These are phyloP conservation scores for Dendropsophus ebraccatus DNA, from an alignment of 2,113 vertebrate species.

Conservation along the genomic window DNA sequence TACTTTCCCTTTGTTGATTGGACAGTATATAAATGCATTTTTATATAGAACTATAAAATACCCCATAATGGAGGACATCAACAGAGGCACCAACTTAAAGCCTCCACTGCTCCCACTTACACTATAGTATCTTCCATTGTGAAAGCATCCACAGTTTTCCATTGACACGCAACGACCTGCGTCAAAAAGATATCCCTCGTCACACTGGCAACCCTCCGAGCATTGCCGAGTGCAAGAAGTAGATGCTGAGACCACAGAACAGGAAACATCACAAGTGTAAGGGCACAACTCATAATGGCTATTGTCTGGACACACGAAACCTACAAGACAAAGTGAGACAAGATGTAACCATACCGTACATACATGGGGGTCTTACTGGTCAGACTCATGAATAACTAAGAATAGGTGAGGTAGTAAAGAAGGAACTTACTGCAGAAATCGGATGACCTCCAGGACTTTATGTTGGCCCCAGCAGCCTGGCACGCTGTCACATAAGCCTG, in stretches of 20 bases:
- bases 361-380: not conserved
- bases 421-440: constrained; percentile 71
- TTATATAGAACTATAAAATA: no score
- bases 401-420: not conserved
- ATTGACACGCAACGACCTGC: constrained; percentile 56
- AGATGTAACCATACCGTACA: not conserved
- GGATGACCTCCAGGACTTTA: constrained; percentile 71
- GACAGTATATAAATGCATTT: not conserved
- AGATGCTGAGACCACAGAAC: constrained; percentile 63
- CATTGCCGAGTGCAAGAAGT: constrained; percentile 63
- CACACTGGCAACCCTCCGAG: constrained; percentile 70
- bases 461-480: constrained; percentile 67
- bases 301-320: constrained; percentile 63
- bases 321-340: constrained; percentile 8
- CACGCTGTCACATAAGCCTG: constrained; percentile 73
- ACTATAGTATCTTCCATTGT: constrained; percentile 62
- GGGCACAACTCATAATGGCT: constrained; percentile 74
- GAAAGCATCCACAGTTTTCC: constrained; percentile 62
- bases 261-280: constrained; percentile 68
- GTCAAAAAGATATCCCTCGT: constrained; percentile 60
- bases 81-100: not conserved
- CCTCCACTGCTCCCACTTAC: constrained; percentile 56
- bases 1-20: not conserved
- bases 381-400: not conserved
- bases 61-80: not conserved